phyloP scores from a whole-genome alignment of 1,140 invertebrate genomes.

The Dinoponera quadriceps region DNA sequence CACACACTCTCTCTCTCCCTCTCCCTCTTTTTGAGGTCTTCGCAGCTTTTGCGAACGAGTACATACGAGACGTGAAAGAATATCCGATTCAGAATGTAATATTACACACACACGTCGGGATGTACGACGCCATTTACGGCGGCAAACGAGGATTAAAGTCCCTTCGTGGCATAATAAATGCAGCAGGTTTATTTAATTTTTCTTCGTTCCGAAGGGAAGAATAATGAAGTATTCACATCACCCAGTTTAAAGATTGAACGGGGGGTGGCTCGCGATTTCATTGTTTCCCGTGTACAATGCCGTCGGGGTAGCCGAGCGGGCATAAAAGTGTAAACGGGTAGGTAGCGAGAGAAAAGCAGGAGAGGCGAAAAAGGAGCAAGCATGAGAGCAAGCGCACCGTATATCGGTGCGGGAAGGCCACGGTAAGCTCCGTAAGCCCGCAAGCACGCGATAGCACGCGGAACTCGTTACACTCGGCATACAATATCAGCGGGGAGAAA shows the following conservation, averaged over 20 bases:
- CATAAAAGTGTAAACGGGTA: slow-evolving; percentile 43
- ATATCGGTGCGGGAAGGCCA: slow-evolving; percentile 33
- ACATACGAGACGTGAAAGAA: not conserved
- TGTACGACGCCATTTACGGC: not conserved
- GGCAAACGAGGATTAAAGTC: not conserved
- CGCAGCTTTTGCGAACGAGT: too few relatives aligned
- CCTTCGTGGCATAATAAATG: not conserved
- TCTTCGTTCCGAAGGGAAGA: not conserved
- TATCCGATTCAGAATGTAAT: not conserved
- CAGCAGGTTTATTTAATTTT: slow-evolving; percentile 27
- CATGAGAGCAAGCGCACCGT: slow-evolving; percentile 32
- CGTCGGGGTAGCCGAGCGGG: slow-evolving; percentile 17
- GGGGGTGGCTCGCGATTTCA: slow-evolving; percentile 28
- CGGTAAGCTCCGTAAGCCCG: slow-evolving; percentile 45
- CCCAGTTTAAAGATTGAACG: slow-evolving; percentile 40
- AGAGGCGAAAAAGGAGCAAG: not conserved
- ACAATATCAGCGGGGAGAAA: slow-evolving; percentile 53
- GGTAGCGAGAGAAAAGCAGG: not conserved
- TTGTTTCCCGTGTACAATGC: slow-evolving; percentile 53
- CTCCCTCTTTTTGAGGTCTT: too few relatives aligned
- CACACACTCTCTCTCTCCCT: too few relatives aligned
- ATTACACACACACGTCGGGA: not conserved
- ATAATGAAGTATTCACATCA: slow-evolving; percentile 45
- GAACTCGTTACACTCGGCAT: slow-evolving; percentile 63
- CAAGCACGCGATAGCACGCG: slow-evolving; percentile 57